These are phyloP conservation scores for Agonopterix subpropinquella DNA, from an alignment of 2,888 invertebrate species.

Conservation along the genomic window DNA sequence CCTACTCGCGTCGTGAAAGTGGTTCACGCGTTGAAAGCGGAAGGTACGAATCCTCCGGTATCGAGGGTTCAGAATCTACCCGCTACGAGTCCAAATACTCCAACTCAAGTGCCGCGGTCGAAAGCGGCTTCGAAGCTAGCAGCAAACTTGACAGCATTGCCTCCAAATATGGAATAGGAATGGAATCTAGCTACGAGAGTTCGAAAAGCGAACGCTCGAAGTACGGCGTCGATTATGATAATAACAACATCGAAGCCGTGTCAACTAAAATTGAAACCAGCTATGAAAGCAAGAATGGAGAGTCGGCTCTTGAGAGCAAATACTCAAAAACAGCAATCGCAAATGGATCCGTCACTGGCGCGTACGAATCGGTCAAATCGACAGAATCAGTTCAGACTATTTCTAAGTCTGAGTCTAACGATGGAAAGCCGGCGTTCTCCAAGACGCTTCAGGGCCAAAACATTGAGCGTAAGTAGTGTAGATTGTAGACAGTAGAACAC, in stretches of 20 bases:
- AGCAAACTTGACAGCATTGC: slow-evolving; percentile 32
- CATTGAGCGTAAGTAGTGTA: slow-evolving; percentile 84
- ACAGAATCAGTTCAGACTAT: slow-evolving; percentile 20
- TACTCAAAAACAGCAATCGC: slow-evolving; percentile 46
- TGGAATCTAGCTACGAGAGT: slow-evolving; percentile 19
- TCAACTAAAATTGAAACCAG: slow-evolving; percentile 44
- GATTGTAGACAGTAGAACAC: slow-evolving; percentile 20
- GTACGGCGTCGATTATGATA: slow-evolving; percentile 34
- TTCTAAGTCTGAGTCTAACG: slow-evolving; percentile 47
- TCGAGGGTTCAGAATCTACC: slow-evolving; percentile 44
- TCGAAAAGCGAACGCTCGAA: slow-evolving; percentile 30
- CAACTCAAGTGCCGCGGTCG: slow-evolving; percentile 27
- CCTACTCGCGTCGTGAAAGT: slow-evolving; percentile 57
- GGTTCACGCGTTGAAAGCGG: slow-evolving; percentile 50
- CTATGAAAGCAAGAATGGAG: slow-evolving; percentile 41
- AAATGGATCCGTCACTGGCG: slow-evolving; percentile 49
- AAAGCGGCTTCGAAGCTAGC: slow-evolving; percentile 44
- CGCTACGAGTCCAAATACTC: slow-evolving; percentile 60
- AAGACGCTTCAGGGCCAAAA: slow-evolving; percentile 85
- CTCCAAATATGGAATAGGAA: slow-evolving; percentile 27
- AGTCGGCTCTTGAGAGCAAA: slow-evolving; percentile 35
- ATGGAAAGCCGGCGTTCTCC: slow-evolving; percentile 82
- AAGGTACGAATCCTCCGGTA: slow-evolving; percentile 40
- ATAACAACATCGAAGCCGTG: slow-evolving; percentile 36
- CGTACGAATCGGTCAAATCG: slow-evolving; percentile 24